Conservation (phyloP, 2,888 invertebrate genomes). For the Chelonus formosanus region DNA sequence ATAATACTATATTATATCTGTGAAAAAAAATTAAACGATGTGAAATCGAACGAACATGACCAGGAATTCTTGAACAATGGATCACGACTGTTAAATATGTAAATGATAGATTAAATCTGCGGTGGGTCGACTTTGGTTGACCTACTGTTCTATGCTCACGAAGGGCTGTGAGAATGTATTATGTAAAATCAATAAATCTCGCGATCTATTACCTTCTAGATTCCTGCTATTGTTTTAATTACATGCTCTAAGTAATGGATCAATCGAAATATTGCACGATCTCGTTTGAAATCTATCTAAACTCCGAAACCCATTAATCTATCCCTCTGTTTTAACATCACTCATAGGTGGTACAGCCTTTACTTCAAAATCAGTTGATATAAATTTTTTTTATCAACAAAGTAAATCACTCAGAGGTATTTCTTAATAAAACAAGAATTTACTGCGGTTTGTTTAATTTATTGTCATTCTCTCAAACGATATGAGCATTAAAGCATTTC, state of each 20-base stretch:
- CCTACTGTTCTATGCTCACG: constrained; percentile 15
- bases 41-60: constrained; percentile 32
- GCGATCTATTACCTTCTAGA: constrained; percentile 26
- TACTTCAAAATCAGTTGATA: too few relatives aligned
- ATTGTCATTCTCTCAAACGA: too few relatives aligned
- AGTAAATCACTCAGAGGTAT: too few relatives aligned
- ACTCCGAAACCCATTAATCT: neutral
- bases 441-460: too few relatives aligned
- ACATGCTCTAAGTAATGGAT: constrained; percentile 37
- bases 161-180: constrained; percentile 13
- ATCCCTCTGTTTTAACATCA: too few relatives aligned
- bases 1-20: neutral
- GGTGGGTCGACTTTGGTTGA: constrained; percentile 26
- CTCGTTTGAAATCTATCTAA: neutral
- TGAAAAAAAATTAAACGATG: constrained; percentile 23
- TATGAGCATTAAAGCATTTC: neutral
- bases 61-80: constrained; percentile 38
- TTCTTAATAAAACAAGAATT: too few relatives aligned
- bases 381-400: too few relatives aligned
- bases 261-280: constrained; percentile 15
- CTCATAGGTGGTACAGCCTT: too few relatives aligned
- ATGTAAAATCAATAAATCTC: constrained; percentile 25
- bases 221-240: constrained; percentile 39
- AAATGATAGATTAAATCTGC: constrained; percentile 35
- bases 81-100: constrained; percentile 42